phyloP scores from a whole-genome alignment of 1,140 invertebrate species.

The Sitophilus oryzae region DNA sequence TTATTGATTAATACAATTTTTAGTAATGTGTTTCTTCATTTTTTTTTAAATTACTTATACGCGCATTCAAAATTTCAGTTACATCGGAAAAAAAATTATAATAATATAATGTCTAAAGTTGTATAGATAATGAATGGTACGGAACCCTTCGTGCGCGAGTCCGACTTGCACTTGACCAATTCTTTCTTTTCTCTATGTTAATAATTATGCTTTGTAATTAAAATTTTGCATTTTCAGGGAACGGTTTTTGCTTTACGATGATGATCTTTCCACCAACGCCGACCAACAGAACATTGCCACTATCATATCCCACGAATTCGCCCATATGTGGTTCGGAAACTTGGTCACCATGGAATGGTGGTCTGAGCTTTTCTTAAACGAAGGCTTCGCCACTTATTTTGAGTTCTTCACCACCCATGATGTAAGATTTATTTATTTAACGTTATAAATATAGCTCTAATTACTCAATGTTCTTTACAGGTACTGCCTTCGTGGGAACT shows the following conservation, averaged over 20 bases:
- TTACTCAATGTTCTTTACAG: conserved; percentile 12
- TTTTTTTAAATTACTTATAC: too few species aligned
- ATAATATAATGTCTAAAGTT: too few species aligned
- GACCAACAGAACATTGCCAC: conserved; percentile 47
- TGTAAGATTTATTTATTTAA: conserved; percentile 20
- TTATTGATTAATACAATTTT: too few species aligned
- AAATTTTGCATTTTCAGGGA: too few species aligned
- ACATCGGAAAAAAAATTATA: too few species aligned
- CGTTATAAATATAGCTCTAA: background rate
- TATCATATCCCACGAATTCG: conserved; percentile 57
- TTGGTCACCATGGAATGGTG: conserved; percentile 56
- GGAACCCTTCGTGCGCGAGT: too few species aligned
- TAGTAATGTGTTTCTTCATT: too few species aligned
- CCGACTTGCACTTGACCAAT: too few species aligned
- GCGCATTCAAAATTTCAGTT: too few species aligned
- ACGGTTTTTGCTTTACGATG: conserved; percentile 51
- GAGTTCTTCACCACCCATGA: conserved; percentile 35
- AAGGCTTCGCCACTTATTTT: conserved; percentile 49
- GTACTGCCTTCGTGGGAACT: conserved; percentile 26
- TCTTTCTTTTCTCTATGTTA: too few species aligned
- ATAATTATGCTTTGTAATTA: too few species aligned
- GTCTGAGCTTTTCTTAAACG: conserved; percentile 48
- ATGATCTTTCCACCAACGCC: conserved; percentile 44
- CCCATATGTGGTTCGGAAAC: conserved; percentile 68
- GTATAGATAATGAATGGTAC: too few species aligned